Evolutionary conservation across 1,140 invertebrate species (phyloP), one percentile per base, ranked within the genome.

Genomic region (Plectrocnemia conspersa): DNA sequence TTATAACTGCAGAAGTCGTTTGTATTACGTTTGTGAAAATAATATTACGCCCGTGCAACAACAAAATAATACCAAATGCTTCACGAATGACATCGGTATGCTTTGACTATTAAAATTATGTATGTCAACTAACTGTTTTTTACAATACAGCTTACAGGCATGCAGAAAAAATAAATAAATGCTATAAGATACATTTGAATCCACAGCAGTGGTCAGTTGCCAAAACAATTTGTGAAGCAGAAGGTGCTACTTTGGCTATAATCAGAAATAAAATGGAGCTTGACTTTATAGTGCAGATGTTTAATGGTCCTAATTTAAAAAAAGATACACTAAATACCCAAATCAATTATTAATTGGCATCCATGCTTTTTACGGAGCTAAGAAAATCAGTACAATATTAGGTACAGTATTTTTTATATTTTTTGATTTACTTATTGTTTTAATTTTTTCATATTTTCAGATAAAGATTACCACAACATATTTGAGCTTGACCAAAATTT

Each of bases 141-240:
- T 36, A 32, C 18, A 13, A 64, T 61, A 2, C 35, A 68, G 68
- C 44, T 32, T 69, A 70, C 27, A 13, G 2, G 0, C 48, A 63
- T 1, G 54, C 64, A 0, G 7, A 13, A 5, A 42, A 57, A 1
- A 68, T 66, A 1, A 62, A 61, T 15, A 64, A 58, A 27, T 69
- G 68, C 42, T 72, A 69, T 54, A 72, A 70, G 48, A 66, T 69
- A 45, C 69, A 72, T 40, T 48, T 23, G 0, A 49, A 62, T 1
- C 60, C 64, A 6, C 54, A 58, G 0, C 65, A 58, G 0, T 71
- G 65, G 64, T 54, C 58, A 0, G 58, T 63, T 1, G 69, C 71
- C 0, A 59, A 56, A 38, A 59, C 64, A 52, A 54, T 63, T 0
- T 73, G 71, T 38, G 53, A 61, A 1, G 64, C 65, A 3, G 71